Conservation (phyloP, 2,797 vertebrate species). For the Melanotaenia pygmaea region DNA sequence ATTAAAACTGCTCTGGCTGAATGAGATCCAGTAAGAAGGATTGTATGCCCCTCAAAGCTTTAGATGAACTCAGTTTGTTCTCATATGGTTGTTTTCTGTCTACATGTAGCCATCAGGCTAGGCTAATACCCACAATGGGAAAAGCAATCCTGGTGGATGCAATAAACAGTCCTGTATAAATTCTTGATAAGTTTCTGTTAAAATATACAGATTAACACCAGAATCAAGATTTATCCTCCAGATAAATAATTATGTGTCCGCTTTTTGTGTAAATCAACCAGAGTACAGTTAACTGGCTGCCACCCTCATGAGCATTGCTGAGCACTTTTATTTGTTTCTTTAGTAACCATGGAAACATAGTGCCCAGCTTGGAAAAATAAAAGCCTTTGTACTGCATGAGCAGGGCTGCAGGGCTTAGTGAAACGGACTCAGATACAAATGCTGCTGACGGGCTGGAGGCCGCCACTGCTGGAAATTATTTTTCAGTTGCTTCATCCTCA, state of each 20-base stretch:
- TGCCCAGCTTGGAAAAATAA: conserved; percentile 45
- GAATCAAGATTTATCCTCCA: neutral
- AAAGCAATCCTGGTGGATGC: neutral
- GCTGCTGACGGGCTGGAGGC: neutral
- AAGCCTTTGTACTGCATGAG: conserved; percentile 24
- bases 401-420: conserved; percentile 23
- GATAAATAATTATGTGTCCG: conserved; percentile 19
- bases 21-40: neutral
- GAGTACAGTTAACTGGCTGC: conserved; percentile 27
- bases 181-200: conserved; percentile 3
- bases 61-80: conserved; percentile 1
- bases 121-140: neutral
- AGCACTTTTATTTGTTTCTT: conserved; percentile 61
- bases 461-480: conserved; percentile 41
- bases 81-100: neutral
- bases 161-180: neutral
- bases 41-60: neutral
- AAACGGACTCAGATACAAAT: conserved; percentile 10
- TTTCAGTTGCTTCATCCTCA: conserved; percentile 30
- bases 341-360: conserved; percentile 56
- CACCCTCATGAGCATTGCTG: conserved; percentile 30
- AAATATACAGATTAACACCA: conserved; percentile 10
- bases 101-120: neutral
- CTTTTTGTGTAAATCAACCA: conserved; percentile 46
- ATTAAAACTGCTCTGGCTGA: neutral